Conservation (phyloP, 2,888 invertebrate genomes). For the Andrena praecox region DNA sequence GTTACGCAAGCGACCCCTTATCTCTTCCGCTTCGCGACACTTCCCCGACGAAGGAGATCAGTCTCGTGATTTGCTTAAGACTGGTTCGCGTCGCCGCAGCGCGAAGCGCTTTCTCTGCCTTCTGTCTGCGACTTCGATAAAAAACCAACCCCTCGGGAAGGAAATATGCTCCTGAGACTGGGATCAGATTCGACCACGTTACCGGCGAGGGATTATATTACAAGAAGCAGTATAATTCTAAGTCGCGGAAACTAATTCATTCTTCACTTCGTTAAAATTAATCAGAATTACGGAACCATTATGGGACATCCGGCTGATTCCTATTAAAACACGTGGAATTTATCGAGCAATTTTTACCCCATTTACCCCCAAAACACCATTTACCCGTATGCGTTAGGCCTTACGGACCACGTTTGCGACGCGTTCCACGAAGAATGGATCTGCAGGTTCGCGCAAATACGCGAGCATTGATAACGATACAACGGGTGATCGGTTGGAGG, state of each 20-base stretch:
- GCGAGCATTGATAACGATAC: constrained; percentile 37
- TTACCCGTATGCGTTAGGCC: no score
- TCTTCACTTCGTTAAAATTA: no score
- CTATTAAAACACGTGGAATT: no score
- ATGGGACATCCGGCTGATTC: background rate
- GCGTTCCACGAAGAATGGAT: constrained; percentile 29
- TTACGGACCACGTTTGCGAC: constrained; percentile 5
- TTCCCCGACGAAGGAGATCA: constrained; percentile 32
- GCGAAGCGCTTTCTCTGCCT: background rate
- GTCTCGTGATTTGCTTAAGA: constrained; percentile 38
- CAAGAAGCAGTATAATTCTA: background rate
- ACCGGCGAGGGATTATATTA: no score
- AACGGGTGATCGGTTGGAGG: constrained; percentile 18
- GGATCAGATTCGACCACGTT: background rate
- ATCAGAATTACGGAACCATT: background rate
- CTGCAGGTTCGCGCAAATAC: constrained; percentile 3
- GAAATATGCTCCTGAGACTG: background rate
- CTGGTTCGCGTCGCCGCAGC: constrained; percentile 1
- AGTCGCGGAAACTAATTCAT: background rate
- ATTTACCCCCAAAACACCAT: no score
- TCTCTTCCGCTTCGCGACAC: constrained; percentile 60
- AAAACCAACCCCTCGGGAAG: background rate
- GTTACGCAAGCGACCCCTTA: constrained; percentile 48
- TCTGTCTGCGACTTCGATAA: background rate
- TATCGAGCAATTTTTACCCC: no score